Evolutionary conservation across 2,113 vertebrate species (phyloP).

Genomic region (Gambusia holbrooki): DNA sequence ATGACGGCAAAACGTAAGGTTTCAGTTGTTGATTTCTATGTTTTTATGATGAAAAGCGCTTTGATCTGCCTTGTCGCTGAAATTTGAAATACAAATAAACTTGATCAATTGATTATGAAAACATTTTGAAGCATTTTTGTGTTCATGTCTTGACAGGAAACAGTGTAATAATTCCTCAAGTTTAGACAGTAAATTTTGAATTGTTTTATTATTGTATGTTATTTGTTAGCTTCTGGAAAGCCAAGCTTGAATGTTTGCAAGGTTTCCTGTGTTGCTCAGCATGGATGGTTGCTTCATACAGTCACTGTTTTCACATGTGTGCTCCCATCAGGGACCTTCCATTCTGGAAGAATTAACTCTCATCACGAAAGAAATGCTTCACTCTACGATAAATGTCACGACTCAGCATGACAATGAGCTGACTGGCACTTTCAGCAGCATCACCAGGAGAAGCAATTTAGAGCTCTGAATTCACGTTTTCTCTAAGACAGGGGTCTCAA

Average conservation of each 20-base stretch:
- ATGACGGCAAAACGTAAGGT: too few species aligned
- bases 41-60: too few species aligned
- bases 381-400: constrained; percentile 10
- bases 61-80: too few species aligned
- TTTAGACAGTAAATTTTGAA: neutral
- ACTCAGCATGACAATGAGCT: constrained; percentile 18
- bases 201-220: neutral
- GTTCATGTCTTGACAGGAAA: neutral
- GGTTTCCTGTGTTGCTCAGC: too few species aligned
- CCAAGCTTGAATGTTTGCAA: too few species aligned
- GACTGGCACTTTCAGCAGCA: constrained; percentile 9
- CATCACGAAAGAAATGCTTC: constrained; percentile 18
- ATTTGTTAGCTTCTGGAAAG: neutral
- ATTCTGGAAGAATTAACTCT: constrained; percentile 20
- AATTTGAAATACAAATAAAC: too few species aligned
- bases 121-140: neutral
- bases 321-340: neutral
- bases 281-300: too few species aligned
- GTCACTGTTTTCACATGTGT: neutral
- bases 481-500: neutral
- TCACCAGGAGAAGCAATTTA: constrained; percentile 13
- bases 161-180: neutral
- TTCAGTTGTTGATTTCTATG: too few species aligned
- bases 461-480: constrained; percentile 20
- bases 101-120: neutral